Conservation (phyloP, 2,113 vertebrate genomes). For the Ochotona curzoniae region DNA sequence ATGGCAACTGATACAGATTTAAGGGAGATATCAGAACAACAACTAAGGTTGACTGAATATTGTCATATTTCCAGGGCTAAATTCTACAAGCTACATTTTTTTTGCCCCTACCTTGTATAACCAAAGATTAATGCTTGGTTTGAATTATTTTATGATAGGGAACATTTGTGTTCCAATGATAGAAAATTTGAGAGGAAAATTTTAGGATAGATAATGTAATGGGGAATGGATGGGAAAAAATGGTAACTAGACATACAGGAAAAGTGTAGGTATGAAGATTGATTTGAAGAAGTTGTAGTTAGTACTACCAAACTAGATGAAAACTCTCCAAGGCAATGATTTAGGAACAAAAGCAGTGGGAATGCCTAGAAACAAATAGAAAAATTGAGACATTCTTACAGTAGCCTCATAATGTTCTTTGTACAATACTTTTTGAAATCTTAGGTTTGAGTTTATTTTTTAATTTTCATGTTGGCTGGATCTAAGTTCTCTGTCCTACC, state of each 20-base stretch:
- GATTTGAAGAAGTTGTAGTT: neutral
- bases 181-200: neutral
- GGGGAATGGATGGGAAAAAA: neutral
- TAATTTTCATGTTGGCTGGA: too few relatives aligned
- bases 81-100: neutral
- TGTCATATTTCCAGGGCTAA: neutral
- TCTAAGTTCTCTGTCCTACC: rapidly evolving
- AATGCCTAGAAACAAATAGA: rapidly evolving
- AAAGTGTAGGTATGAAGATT: neutral
- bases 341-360: neutral
- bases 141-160: neutral
- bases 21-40: neutral
- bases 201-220: neutral
- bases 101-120: neutral
- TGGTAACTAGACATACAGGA: neutral
- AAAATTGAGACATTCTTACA: neutral
- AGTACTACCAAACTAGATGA: neutral
- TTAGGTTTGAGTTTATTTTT: neutral
- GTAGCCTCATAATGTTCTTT: neutral
- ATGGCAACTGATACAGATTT: neutral
- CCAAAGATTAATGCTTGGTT: neutral
- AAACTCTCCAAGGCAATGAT: neutral
- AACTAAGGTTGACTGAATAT: neutral
- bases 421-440: neutral
- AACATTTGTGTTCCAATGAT: neutral